Base-by-base conservation (phyloP, 2,888 invertebrate genomes). In the Subacronicta megacephala region DNA sequence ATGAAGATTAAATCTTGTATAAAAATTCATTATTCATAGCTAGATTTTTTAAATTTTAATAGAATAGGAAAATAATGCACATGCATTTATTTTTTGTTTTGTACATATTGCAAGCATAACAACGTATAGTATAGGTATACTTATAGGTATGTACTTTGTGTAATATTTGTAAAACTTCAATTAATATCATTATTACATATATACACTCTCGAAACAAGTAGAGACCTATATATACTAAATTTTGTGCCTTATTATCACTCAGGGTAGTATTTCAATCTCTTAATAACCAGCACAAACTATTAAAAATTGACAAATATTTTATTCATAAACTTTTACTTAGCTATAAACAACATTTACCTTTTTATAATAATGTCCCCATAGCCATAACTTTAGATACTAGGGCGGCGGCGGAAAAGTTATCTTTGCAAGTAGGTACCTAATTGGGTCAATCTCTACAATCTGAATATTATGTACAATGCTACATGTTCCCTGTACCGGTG, bases 1-100 rank as follows among this genome's bases (percentile, higher is more conserved):
- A 89, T 80, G 85, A 88, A 84, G 84, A 83, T 87, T 85, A 81
- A 80, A 82, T 84, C 84, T 87, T 87, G 84, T 89, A 89, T 88
- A 89, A 89, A 87, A 87, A 79, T 78, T 87, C 85, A 84, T 85
- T 85, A 83, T 78, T 72, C 81, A 80, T 82, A 57, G 63, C 72
- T 82, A 79, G 66, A 73, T 75, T 78, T 78, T 77, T 80, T 70
- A 74, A 78, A 66, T 75, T 78, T 80, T 62, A 78, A 80, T 80
- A 85, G 77, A 80, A 79, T 86, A 86, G 83, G 84, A 88, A 87
- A 85, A 84, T 87, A 87, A 84, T 86, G 83, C 84, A 77, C 74
- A 84, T 81, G 82, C 80, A 83, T 83, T 80, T 53, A 53, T 73
- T 75, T n/a, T 74, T 75, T 62, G 77, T 73, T 57, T 78, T 81